Percentiles rank a stretch among this genome's conserved stretches.
These are phyloP conservation scores for Phrynosoma blainvillii DNA, from an alignment of 2,113 vertebrate species.

Conservation along the genomic window DNA sequence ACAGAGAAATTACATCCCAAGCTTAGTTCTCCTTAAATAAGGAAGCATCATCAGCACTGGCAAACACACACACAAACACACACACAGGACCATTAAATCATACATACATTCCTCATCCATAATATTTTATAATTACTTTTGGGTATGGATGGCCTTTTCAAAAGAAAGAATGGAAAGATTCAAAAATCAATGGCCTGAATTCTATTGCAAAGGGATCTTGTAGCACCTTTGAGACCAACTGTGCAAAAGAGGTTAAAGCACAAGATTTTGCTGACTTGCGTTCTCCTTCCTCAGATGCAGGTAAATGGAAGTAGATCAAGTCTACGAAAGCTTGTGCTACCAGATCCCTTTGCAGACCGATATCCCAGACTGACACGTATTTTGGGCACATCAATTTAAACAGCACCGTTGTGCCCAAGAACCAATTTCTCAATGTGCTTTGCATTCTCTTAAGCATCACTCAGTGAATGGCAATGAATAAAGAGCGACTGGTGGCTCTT, in stretches of 20 bases:
- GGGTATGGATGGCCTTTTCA: neutral
- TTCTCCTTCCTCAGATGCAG: no score
- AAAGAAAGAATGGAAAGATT: neutral
- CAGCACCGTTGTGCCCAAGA: neutral
- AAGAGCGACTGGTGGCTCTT: neutral
- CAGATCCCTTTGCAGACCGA: no score
- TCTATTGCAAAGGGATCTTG: no score
- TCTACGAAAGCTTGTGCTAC: no score
- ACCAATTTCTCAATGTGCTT: neutral
- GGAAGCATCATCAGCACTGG: slow-evolving; percentile 71
- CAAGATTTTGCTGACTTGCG: no score
- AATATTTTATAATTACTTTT: neutral
- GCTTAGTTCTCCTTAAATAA: slow-evolving; percentile 79
- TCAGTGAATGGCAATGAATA: neutral
- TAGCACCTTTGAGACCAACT: no score
- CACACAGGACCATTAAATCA: neutral
- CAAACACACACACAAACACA: neutral
- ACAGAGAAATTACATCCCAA: slow-evolving; percentile 73
- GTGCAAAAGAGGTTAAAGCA: no score
- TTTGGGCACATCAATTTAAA: no score
- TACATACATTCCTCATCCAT: no score
- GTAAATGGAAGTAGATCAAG: no score
- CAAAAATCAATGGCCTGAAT: neutral
- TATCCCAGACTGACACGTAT: no score
- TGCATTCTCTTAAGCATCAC: neutral